phyloP scores from a whole-genome alignment of 2,113 vertebrate genomes.

The Acrocephalus arundinaceus region DNA sequence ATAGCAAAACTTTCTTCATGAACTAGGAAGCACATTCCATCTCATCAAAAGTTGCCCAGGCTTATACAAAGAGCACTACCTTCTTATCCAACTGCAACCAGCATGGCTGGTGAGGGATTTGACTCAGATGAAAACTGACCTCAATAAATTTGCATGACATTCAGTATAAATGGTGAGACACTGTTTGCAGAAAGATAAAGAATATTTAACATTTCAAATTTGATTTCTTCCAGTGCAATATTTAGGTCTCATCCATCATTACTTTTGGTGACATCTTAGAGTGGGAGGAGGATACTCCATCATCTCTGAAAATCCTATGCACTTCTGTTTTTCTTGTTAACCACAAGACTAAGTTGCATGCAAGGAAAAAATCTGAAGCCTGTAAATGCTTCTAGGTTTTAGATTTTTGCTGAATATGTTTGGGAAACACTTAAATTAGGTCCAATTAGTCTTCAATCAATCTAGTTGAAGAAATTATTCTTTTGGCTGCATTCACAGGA shows the following conservation, averaged over 20 bases:
- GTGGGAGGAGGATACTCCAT: background rate
- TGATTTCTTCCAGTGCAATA: background rate
- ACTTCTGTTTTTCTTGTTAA: background rate
- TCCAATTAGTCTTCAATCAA: constrained; percentile 42
- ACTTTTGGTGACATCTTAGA: background rate
- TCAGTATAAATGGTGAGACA: background rate
- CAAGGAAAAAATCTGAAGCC: background rate
- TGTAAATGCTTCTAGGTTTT: background rate
- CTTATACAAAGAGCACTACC: background rate
- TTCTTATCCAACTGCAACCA: background rate
- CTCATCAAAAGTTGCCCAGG: background rate
- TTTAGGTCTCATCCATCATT: background rate
- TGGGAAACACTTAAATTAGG: constrained; percentile 48
- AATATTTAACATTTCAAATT: background rate
- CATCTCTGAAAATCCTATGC: background rate
- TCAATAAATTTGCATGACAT: background rate
- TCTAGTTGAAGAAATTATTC: constrained; percentile 39
- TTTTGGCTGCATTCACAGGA: constrained; percentile 27
- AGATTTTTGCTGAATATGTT: constrained; percentile 23
- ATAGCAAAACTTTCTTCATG: background rate
- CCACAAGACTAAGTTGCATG: background rate
- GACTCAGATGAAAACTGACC: background rate
- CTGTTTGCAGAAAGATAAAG: background rate
- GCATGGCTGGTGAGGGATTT: background rate
- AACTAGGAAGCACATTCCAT: background rate